Evolutionary conservation across 92 coral and sea anemone species (phyloP), one percentile per base, ranked within the genome.

Genomic region (Porites rus): DNA sequence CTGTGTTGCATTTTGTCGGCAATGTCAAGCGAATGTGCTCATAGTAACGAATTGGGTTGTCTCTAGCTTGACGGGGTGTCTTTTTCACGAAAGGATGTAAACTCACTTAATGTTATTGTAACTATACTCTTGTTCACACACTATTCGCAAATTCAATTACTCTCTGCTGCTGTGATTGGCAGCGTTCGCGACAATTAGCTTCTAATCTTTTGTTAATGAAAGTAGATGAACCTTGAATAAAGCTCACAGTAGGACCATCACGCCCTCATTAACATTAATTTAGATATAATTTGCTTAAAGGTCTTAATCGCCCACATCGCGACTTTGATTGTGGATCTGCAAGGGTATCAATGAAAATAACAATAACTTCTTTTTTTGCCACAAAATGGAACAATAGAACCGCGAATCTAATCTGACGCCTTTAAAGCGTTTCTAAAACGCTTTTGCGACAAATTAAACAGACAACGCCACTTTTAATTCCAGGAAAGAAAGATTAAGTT

Each of bases 121-220:
- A 76, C 90, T 80, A 88, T 88, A 86, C 67, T 80, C 98, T 94
- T 94, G 86, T 92, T 78, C 96, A 90, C 93, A 93, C 96, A 90
- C 91, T 80, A 84, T 85, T 84, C 88, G 82, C 86, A 92, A 94
- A 88, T 92, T 94, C 96, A 93, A 94, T 94, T 94, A 94, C 86
- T 77, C 77, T 51, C 74, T 86, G 25, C 87, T n/a, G 21, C 71
- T 78, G 51, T 94, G 94, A 94, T 94, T 94, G 98, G 98, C 93
- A 90, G 94, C 4, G 80, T 58, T 24, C 46, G 74, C 65, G 83
- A 88, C 98, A 89, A 94, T 94, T 94, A 94, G 96, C 88, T 82
- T 80, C 94, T 94, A 94, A 94, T 94, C 98, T 92, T 93, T 94
- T 92, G 98, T 94, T 94, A 94, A 94, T 94, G 94, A 94, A 92